Percentiles rank a stretch among this genome's conserved stretches.
phyloP scores from a whole-genome alignment of 2,888 invertebrate genomes.

The Spisula subtruncata region DNA sequence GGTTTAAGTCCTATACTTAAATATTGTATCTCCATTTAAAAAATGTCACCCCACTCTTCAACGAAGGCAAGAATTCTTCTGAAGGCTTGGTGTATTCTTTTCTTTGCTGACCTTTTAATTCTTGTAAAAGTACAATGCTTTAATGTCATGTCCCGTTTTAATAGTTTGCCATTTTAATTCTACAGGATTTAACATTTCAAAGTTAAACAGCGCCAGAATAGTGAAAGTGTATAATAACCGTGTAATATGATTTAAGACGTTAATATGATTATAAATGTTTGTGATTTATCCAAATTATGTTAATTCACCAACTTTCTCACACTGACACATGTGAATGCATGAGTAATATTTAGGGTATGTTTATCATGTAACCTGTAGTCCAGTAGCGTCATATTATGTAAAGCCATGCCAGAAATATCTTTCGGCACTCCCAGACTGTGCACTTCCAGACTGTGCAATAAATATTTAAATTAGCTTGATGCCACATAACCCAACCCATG shows the following conservation, averaged over 20 bases:
- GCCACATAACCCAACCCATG: too few species aligned
- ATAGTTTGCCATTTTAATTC: background rate
- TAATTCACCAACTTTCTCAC: background rate
- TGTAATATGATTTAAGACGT: background rate
- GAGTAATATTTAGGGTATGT: too few species aligned
- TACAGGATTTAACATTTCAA: background rate
- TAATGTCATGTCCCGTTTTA: background rate
- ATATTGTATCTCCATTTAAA: slow-evolving; percentile 4
- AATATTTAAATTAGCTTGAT: too few species aligned
- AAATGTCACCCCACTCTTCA: background rate
- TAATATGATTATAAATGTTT: background rate
- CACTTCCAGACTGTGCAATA: too few species aligned
- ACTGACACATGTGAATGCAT: background rate
- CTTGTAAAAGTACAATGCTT: background rate
- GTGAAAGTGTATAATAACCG: background rate
- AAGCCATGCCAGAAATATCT: too few species aligned
- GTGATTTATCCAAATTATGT: background rate
- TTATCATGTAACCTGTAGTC: too few species aligned
- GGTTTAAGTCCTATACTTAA: too few species aligned
- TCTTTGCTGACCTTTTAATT: background rate
- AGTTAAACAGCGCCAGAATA: background rate
- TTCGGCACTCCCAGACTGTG: too few species aligned
- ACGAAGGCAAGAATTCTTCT: background rate
- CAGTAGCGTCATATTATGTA: too few species aligned
- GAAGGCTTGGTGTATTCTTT: background rate